Base-by-base conservation (phyloP, 2,797 vertebrate species). In the Sebastes hubbsi region DNA sequence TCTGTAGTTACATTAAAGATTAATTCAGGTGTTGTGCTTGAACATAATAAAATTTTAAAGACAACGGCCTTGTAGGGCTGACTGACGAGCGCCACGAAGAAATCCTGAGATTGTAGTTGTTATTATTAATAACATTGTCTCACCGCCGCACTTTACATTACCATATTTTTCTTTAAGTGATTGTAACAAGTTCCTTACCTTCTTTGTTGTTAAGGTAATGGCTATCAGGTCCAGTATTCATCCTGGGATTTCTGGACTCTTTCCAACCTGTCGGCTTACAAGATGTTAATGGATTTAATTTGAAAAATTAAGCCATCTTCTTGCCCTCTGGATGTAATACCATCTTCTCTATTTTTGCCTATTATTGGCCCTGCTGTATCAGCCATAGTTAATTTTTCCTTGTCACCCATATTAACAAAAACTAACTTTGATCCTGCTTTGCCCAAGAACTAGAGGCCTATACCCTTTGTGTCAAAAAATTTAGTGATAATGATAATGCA, bases 1-100 rank as follows among this genome's bases (percentile, higher is more conserved):
- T 25, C n/a, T 71, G 61, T 73, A 60, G 32, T 74, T 74, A 77
- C 60, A 75, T 68, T 10, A 67, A 81, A 81, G 27, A 72, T 78
- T 24, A n/a, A 78, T 82, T 78, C 18, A 68, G 52, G n/a, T 34
- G 29, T 46, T 70, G 36, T 80, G 59, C 67, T 60, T 71, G 11
- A 66, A 75, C 60, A 63, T 25, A 67, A 75, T 62, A 6, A 1
- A 2, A 22, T 32, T 34, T 60, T 20, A 32, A 65, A 42, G 13
- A 34, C 65, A 77, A 68, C 16, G n/a, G 34, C n/a, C 22, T 20
- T 20, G 25, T 24, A 4, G 8, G 10, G n/a, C 36, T 52, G 59
- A 67, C 38, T 42, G 56, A 82, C 52, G 72, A 73, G 27, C 34
- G 38, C n/a, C 27, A 52, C 10, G 49, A 29, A 66, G 9, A 61